Conservation (phyloP, 2,888 invertebrate species). For the Eledona agricola region DNA sequence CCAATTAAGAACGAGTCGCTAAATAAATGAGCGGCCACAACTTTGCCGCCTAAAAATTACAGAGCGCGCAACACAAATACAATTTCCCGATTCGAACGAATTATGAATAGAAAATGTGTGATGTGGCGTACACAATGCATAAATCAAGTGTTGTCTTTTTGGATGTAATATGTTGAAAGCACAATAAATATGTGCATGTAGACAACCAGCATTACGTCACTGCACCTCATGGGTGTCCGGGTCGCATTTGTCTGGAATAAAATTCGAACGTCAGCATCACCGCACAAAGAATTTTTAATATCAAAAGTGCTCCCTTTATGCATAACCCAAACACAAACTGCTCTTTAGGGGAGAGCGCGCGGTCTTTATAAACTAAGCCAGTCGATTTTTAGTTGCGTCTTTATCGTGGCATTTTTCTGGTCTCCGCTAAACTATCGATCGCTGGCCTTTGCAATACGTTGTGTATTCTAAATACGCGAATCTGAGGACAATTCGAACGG, state of each 20-base stretch:
- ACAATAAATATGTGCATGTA: background rate
- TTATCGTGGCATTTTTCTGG: conserved; percentile 17
- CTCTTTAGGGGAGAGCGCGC: conserved; percentile 21
- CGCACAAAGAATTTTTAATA: conserved; percentile 36
- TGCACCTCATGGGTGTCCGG: conserved; percentile 3
- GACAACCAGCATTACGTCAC: conserved; percentile 16
- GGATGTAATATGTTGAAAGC: conserved; percentile 9
- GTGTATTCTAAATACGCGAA: conserved; percentile 49
- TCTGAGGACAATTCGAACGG: conserved; percentile 49
- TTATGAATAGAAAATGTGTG: too few relatives aligned
- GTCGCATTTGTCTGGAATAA: conserved; percentile 5
- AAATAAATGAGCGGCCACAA: conserved; percentile 25
- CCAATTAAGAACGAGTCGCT: conserved; percentile 28
- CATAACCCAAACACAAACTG: conserved; percentile 32
- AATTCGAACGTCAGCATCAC: conserved; percentile 17
- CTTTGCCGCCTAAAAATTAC: too few relatives aligned
- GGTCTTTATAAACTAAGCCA: conserved; percentile 17
- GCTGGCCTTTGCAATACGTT: conserved; percentile 33
- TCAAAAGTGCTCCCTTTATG: conserved; percentile 36
- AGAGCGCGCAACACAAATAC: too few relatives aligned
- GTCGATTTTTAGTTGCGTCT: conserved; percentile 14
- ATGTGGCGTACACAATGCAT: too few relatives aligned
- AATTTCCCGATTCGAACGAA: too few relatives aligned
- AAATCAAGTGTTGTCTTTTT: too few relatives aligned
- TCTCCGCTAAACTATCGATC: conserved; percentile 25